Base-by-base conservation (phyloP, 2,113 vertebrate genomes). In the Jaculus jaculus region DNA sequence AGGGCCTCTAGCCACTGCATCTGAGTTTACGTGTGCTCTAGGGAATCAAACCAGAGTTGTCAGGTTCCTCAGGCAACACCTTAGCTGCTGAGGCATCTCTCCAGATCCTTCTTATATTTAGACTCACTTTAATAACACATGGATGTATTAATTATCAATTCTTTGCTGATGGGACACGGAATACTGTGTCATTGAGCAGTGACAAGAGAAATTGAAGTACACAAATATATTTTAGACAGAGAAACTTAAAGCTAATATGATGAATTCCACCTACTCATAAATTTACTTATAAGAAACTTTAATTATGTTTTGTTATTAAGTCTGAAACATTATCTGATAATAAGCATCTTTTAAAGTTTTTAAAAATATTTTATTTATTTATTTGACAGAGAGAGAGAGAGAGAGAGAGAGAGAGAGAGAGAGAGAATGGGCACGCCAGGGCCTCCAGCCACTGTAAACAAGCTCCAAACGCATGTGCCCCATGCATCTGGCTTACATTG, bases 111-210 rank as follows among this genome's bases (percentile, higher is more conserved):
- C 42, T 47, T 84, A 3, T 37, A 23, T 90, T 73, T 95, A 77
- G 47, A 89, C 13, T 86, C 87, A 26, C 71, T 58, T 78, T 58
- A 21, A 30, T 82, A 69, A 68, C 0, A 94, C 92, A 39, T 60
- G n/a, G 28, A 69, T 96, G 74, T 79, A 73, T 73, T 90, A 61
- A 47, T 92, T 83, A 60, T 71, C 68, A 51, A 77, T 63, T 13
- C 3, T 84, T 39, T 39, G 0, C 2, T 65, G 47, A 3, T 0
- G 51, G 73, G 16, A 75, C 15, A 82, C 24, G 66, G 54, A 87
- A 74, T 60, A 7, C 13, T 12, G 7, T 51, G 71, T 15, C 15
- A 86, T 2, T 87, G 74, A 81, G 0, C 2, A 37, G 12, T 37
- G 18, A 90, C 82, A 37, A 89, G 74, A 91, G 15, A 61, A 95